Evolutionary conservation across 2,888 invertebrate species (phyloP).

Genomic region (Belgica antarctica): DNA sequence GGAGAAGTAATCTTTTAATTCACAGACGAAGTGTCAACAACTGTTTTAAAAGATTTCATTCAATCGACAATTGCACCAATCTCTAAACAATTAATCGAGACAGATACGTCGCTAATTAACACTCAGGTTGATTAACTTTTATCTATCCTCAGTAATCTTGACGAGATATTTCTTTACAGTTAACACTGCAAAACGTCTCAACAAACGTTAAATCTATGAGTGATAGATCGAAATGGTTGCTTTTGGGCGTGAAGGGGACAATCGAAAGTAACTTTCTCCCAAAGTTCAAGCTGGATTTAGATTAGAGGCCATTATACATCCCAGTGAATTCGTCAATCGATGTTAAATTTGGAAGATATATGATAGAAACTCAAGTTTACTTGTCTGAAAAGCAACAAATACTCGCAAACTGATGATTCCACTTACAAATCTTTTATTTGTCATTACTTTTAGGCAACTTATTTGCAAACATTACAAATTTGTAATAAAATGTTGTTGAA

Average conservation of each 20-base stretch:
- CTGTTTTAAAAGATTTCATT: conserved; percentile 3
- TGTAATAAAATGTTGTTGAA: no score
- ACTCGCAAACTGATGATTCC: no score
- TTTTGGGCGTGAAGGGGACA: background rate
- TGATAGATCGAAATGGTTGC: background rate
- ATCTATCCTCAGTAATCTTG: background rate
- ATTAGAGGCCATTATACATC: no score
- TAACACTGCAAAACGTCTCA: conserved; percentile 36
- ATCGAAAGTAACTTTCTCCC: conserved; percentile 24
- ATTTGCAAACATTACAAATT: no score
- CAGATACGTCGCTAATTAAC: conserved; percentile 34
- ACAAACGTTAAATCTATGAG: conserved; percentile 13
- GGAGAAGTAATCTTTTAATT: background rate
- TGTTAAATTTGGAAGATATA: no score
- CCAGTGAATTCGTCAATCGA: no score
- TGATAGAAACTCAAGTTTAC: no score
- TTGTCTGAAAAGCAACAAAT: no score
- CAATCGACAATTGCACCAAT: conserved; percentile 19
- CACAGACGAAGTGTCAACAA: conserved; percentile 28
- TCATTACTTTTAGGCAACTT: no score
- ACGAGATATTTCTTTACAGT: background rate
- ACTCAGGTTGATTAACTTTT: conserved; percentile 14
- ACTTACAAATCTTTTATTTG: no score
- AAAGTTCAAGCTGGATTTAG: conserved; percentile 19
- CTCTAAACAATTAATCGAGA: conserved; percentile 36